phyloP scores from a whole-genome alignment of 2,888 invertebrate genomes.

The Netelia melanura region DNA sequence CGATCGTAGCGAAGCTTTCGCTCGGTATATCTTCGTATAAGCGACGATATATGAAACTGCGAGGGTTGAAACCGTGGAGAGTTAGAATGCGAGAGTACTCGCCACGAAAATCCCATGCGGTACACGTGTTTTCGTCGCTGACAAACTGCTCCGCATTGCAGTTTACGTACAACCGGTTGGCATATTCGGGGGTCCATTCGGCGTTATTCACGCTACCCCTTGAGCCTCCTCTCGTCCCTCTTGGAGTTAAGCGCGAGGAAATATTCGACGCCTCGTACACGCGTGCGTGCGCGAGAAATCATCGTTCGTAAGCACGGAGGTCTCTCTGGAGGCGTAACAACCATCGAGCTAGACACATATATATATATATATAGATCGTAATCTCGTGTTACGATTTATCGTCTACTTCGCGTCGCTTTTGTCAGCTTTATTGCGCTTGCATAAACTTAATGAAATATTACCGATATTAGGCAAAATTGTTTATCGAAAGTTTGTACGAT shows the following conservation, averaged over 20 bases:
- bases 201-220: constrained; percentile 53
- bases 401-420: background rate
- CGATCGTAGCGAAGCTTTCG: background rate
- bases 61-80: background rate
- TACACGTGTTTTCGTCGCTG: constrained; percentile 65
- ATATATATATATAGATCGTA: constrained; percentile 6
- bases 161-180: constrained; percentile 27
- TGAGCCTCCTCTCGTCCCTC: too few species aligned
- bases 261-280: constrained; percentile 45
- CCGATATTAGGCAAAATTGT: too few species aligned
- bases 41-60: background rate
- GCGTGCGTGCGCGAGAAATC: constrained; percentile 4
- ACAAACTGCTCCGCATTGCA: constrained; percentile 67
- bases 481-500: too few species aligned
- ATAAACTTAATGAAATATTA: too few species aligned
- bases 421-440: too few species aligned
- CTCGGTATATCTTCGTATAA: background rate
- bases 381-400: constrained; percentile 47
- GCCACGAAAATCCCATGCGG: constrained; percentile 46
- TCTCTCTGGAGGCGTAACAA: too few species aligned
- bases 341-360: too few species aligned
- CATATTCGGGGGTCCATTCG: constrained; percentile 40
- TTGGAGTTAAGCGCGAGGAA: background rate
- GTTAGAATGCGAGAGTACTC: constrained; percentile 7
- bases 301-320: background rate